Conservation (phyloP, 1,140 invertebrate species). For the Pseudomyrmex pallidus region DNA sequence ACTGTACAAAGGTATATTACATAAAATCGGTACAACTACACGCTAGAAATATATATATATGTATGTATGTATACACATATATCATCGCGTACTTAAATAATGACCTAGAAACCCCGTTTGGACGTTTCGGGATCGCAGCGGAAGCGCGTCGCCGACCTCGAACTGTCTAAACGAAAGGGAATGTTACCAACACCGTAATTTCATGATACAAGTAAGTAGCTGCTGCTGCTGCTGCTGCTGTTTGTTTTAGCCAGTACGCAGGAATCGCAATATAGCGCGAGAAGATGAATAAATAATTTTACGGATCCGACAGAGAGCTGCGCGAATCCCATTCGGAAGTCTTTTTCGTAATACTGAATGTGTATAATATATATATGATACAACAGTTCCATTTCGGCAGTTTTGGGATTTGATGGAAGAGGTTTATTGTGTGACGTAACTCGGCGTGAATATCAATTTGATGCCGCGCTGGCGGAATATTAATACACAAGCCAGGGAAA, state of each 20-base stretch:
- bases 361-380: background rate
- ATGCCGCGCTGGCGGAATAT: slow-evolving; percentile 1
- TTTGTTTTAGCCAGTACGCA: slow-evolving; percentile 18
- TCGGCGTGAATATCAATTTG: slow-evolving; percentile 24
- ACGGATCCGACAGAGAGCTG: background rate
- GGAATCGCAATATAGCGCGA: slow-evolving; percentile 25
- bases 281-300: slow-evolving; percentile 45
- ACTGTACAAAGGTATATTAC: slow-evolving; percentile 85
- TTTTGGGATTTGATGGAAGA: background rate
- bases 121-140: slow-evolving; percentile 47
- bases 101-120: slow-evolving; percentile 60
- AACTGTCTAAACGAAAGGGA: slow-evolving; percentile 51
- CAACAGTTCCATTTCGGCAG: slow-evolving; percentile 2
- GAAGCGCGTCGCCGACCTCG: slow-evolving; percentile 29
- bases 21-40: slow-evolving; percentile 77
- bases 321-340: background rate
- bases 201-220: slow-evolving; percentile 29
- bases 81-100: slow-evolving; percentile 46
- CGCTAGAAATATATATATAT: slow-evolving; percentile 14
- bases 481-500: background rate
- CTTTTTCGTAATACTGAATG: slow-evolving; percentile 49
- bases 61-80: no score
- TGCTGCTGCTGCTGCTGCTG: background rate
- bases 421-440: background rate
- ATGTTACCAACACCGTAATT: slow-evolving; percentile 38